Conservation (phyloP, 2,888 invertebrate species). For the Gryllus longicercus region DNA sequence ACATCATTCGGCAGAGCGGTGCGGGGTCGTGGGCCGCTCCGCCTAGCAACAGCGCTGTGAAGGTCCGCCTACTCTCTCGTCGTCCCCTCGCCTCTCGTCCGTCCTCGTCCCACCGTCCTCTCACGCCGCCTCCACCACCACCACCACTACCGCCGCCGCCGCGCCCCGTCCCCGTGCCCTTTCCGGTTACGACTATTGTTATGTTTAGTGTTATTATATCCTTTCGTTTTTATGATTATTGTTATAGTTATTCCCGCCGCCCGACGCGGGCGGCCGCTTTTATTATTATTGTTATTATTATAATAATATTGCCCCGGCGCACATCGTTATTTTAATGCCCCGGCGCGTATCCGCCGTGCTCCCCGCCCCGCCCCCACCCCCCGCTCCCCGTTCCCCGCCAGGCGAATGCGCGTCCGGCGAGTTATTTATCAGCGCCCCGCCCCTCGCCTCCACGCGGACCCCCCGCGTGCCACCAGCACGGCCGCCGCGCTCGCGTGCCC, state of each 20-base stretch:
- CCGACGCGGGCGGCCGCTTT: slow-evolving; percentile 22
- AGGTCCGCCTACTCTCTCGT: no score
- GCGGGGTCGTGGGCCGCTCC: no score
- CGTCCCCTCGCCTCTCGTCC: no score
- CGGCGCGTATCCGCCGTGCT: slow-evolving; percentile 1
- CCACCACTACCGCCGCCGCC: not conserved
- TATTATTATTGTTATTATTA: slow-evolving; percentile 25
- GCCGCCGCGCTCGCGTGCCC: no score
- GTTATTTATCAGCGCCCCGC: slow-evolving; percentile 1
- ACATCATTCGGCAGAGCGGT: no score
- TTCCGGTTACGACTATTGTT: slow-evolving; percentile 37
- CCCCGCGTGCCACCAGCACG: no score
- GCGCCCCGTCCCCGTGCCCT: slow-evolving; percentile 27
- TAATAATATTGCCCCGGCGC: slow-evolving; percentile 20
- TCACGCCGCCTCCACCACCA: no score
- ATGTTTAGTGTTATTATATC: slow-evolving; percentile 37
- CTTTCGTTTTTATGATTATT: slow-evolving; percentile 36
- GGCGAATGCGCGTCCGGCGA: not conserved
- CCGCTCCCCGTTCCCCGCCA: not conserved
- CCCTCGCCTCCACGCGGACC: not conserved
- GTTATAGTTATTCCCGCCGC: slow-evolving; percentile 35
- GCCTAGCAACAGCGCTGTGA: no score
- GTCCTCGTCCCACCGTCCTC: no score
- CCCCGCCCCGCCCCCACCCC: not conserved
- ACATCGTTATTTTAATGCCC: slow-evolving; percentile 17